Evolutionary conservation across 2,113 vertebrate genomes (phyloP), one percentile per base, ranked within the genome.

Genomic region (Camelus bactrianus): DNA sequence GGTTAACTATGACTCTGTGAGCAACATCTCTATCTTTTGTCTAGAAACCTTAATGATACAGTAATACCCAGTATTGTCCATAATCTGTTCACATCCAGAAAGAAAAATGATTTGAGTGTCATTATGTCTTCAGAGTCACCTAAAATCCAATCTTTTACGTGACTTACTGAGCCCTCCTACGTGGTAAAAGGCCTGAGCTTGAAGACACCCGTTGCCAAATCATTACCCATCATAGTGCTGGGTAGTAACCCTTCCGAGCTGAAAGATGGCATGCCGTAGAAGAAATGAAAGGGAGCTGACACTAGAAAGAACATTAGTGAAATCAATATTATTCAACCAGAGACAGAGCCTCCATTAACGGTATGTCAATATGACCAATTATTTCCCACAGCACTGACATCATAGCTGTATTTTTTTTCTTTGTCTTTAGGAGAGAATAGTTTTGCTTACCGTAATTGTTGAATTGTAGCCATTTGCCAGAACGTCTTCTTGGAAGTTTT

Each of bases 321-420:
- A 98, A 98, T 99, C 98, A 97, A 98, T 99, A 98, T 38, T 84
- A 30, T 85, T 92, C 0, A 97, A 89, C 98, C 98, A 98, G 98
- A 97, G 97, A 96, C 94, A 84, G 54, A 97, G 96, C 60, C 89
- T 98, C 98, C 98, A 98, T 98, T 98, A 98, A 95, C 7, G 2
- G n/a, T 84, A 69, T 94, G 95, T 92, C 97, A 96, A 42, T 96
- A 65, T 50, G 95, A 90, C 97, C 91, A 95, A 95, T 98, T 88
- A 94, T 97, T 98, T 98, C 98, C 94, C 93, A 65, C 10, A 83
- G 81, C 93, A 94, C 97, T 98, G 98, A 98, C 96, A 95, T 98
- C 96, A 96, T 32, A 72, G 24, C 89, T 81, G 19, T 26, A 38
- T 10, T 8, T 72, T 46, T 97, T 64, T 26, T 19, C 97, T 98